These are phyloP conservation scores for Aptenodytes forsteri DNA, from an alignment of 2,113 vertebrate genomes.

Conservation along the genomic window DNA sequence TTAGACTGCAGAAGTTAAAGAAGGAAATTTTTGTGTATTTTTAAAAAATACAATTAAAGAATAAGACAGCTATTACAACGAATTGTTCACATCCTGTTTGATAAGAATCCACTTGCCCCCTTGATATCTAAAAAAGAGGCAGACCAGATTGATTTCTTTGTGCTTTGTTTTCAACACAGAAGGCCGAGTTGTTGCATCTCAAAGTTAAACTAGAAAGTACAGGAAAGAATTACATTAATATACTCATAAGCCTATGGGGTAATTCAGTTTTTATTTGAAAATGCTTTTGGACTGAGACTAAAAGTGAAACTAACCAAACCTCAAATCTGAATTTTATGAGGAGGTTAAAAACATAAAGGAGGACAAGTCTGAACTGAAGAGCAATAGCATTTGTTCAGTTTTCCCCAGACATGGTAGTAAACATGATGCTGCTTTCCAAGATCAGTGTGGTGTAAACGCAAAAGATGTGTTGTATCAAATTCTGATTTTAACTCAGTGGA, in stretches of 20 bases:
- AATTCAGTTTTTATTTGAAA: conserved; percentile 30
- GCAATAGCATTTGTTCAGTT: background rate
- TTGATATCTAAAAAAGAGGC: background rate
- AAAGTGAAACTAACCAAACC: conserved; percentile 25
- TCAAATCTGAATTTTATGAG: conserved; percentile 46
- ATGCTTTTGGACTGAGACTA: background rate
- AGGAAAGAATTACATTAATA: background rate
- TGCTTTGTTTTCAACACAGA: background rate
- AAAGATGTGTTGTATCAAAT: conserved; percentile 8
- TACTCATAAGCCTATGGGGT: background rate
- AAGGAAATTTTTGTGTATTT: background rate
- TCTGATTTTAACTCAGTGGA: conserved; percentile 30
- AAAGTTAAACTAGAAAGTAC: background rate
- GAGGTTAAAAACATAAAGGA: background rate
- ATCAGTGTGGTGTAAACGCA: conserved; percentile 38
- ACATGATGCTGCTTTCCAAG: conserved; percentile 16
- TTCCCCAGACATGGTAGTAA: conserved; percentile 2
- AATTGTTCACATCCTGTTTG: background rate
- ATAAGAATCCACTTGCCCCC: background rate
- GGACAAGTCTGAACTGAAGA: conserved; percentile 15
- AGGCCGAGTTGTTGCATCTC: background rate
- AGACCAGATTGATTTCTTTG: background rate
- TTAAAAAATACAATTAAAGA: background rate
- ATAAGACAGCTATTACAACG: background rate
- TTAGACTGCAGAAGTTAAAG: background rate